phyloP scores from a whole-genome alignment of 2,797 vertebrate species.

The Oreortyx pictus region DNA sequence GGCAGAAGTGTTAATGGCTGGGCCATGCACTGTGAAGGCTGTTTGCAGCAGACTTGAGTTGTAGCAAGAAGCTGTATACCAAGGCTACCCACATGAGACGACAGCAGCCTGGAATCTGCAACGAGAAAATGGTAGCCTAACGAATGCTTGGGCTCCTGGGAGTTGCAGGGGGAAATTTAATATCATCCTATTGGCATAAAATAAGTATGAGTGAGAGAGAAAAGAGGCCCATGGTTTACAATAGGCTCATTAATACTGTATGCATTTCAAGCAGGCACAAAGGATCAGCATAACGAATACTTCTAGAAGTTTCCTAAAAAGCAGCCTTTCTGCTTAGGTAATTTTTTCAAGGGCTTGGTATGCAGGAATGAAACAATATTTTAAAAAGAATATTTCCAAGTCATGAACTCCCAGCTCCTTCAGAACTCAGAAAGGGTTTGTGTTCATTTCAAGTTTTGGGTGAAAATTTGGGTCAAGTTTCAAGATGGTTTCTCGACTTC shows the following conservation, averaged over 20 bases:
- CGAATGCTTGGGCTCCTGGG: conserved; percentile 8
- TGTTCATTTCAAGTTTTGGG: conserved; percentile 72
- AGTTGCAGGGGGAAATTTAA: conserved; percentile 46
- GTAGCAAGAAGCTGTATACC: not conserved
- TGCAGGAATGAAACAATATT: conserved; percentile 52
- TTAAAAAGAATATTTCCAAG: conserved; percentile 66
- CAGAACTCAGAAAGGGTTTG: conserved; percentile 46
- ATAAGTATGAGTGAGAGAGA: not conserved
- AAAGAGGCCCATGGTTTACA: conserved; percentile 13
- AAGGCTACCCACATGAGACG: not conserved
- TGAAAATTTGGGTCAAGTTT: conserved; percentile 77
- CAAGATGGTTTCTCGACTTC: conserved; percentile 77
- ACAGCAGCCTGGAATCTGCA: not conserved
- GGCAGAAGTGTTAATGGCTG: not conserved
- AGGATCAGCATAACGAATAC: conserved; percentile 37
- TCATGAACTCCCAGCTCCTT: conserved; percentile 58
- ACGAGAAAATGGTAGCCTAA: not conserved
- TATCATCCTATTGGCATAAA: conserved; percentile 26
- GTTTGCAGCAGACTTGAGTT: not conserved
- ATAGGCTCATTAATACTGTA: conserved; percentile 17
- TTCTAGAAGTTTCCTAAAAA: conserved; percentile 56
- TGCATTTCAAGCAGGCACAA: conserved; percentile 31
- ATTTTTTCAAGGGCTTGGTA: conserved; percentile 47
- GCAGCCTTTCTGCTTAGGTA: conserved; percentile 52
- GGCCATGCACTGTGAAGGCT: not conserved